Evolutionary conservation across 92 coral and sea anemone species (phyloP), one percentile per base, ranked within the genome.

Genomic region (Bergia sp.): DNA sequence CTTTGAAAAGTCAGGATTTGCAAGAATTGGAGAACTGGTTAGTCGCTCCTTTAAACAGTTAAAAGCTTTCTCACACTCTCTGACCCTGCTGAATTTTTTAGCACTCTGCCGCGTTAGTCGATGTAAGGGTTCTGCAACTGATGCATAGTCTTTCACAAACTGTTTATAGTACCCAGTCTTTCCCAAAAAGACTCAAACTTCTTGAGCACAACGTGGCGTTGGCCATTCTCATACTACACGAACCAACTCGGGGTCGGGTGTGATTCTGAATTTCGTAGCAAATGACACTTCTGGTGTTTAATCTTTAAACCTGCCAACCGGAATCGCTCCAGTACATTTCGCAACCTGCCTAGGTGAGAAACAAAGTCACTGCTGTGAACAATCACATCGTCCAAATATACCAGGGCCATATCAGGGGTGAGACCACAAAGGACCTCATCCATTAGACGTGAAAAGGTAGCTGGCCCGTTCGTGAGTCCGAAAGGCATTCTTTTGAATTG

Each of bases 161-260:
- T 86, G 82, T 53, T 82, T 9, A 42, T 75, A 74, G 53, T 86
- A 75, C 45, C 89, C 89, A 73, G 73, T 45, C 53, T 79, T 73
- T 21, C 89, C 89, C 65, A 86, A 58, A 29, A 86, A 73, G 9
- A 53, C 43, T 38, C 73, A 13, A 18, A 73, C 72, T 5, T 20
- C 66, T 7, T 37, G 18, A 13, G 43, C 71, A 37, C 66, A 67
- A 73, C 39, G 0, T 23, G 89, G 89, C 47, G 40, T 37, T 13
- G 89, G 89, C 73, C 57, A 86, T 29, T 53, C 81, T 69, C 29
- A 47, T 16, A 86, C 38, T 40, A 76, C 80, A 39, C 55, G 47
- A 39, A 76, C 49, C 50, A 76, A 2, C 40, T 76, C 80, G 2
- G 80, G 55, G 80, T 76, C 80, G 12, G 47, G 80, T 6, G 29